phyloP scores from a whole-genome alignment of 2,113 vertebrate species.

The Crotalus horridus region DNA sequence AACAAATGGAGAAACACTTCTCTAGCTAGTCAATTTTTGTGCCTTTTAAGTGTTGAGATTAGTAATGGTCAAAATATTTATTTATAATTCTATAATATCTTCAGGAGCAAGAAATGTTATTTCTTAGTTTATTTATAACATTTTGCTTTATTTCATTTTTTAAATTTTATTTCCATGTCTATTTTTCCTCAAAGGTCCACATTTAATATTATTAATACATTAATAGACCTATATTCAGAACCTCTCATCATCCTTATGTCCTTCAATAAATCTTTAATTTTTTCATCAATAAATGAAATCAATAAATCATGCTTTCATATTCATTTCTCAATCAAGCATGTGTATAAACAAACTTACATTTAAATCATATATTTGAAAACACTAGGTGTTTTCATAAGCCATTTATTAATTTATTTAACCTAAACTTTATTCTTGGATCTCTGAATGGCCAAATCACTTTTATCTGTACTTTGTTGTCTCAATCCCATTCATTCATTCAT shows the following conservation, averaged over 20 bases:
- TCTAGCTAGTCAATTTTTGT: background rate
- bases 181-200: background rate
- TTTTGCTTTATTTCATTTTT: background rate
- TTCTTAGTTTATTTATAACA: background rate
- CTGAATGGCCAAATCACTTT: background rate
- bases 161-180: background rate
- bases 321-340: background rate
- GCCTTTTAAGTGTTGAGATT: background rate
- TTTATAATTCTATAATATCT: background rate
- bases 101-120: background rate
- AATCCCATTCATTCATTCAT: background rate
- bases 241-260: background rate
- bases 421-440: background rate
- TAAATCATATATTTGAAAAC: background rate
- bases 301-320: background rate
- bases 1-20: background rate
- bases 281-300: background rate
- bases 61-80: background rate
- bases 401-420: background rate
- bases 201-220: background rate
- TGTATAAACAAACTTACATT: background rate
- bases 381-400: background rate
- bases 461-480: background rate
- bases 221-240: background rate
- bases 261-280: background rate